phyloP scores from a whole-genome alignment of 2,888 invertebrate species.

The Synergus umbraculus region DNA sequence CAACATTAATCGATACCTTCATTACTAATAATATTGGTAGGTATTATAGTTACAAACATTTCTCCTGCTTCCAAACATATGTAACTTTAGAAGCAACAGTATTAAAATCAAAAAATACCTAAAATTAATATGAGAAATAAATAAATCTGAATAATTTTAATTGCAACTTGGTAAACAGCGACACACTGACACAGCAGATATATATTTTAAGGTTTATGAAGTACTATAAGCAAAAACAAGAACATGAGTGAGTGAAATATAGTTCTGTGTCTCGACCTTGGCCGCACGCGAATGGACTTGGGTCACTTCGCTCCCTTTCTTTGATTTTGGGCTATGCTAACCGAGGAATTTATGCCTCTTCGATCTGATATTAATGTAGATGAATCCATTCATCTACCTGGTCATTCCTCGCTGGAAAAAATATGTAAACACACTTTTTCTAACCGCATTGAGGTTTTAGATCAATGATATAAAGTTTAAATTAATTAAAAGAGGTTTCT shows the following conservation, averaged over 20 bases:
- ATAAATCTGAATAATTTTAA: too few relatives aligned
- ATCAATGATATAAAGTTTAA: too few relatives aligned
- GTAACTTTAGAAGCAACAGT: too few relatives aligned
- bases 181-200: not conserved
- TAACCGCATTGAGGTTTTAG: too few relatives aligned
- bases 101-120: too few relatives aligned
- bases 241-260: conserved; percentile 57
- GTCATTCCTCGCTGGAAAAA: conserved; percentile 41
- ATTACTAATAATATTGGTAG: not conserved
- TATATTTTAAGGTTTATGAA: conserved; percentile 7
- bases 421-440: not conserved
- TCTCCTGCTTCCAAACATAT: too few relatives aligned
- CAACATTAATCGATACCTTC: not conserved
- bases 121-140: too few relatives aligned
- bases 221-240: conserved; percentile 30
- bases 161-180: too few relatives aligned
- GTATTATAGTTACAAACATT: too few relatives aligned
- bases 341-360: conserved; percentile 51
- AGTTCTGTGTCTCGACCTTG: conserved; percentile 70
- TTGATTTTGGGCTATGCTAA: conserved; percentile 61
- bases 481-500: not conserved
- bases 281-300: conserved; percentile 72
- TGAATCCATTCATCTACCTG: not conserved
- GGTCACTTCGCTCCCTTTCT: conserved; percentile 62
- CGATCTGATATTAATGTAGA: conserved; percentile 55